These are phyloP conservation scores for Dinothrombium tinctorium DNA, from an alignment of 1,140 invertebrate genomes.

Conservation along the genomic window DNA sequence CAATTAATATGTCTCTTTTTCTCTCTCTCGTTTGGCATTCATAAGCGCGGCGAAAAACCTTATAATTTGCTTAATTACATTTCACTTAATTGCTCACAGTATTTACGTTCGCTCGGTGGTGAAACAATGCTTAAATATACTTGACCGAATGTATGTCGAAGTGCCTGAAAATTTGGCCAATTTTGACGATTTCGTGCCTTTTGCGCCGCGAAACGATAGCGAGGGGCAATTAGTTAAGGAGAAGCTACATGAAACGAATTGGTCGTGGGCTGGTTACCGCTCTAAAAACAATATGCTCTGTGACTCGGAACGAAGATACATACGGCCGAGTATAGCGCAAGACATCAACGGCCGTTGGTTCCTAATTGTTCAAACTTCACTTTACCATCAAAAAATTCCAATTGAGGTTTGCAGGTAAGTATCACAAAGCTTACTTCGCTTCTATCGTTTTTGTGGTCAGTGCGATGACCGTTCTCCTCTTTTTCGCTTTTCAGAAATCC, in stretches of 20 bases:
- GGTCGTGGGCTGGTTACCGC: slow-evolving; percentile 13
- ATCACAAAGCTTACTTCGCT: background rate
- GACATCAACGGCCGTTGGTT: slow-evolving; percentile 15
- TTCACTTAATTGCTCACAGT: slow-evolving; percentile 9
- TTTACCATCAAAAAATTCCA: slow-evolving; percentile 15
- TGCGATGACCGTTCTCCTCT: background rate
- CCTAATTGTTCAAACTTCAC: slow-evolving; percentile 15
- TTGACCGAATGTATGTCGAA: slow-evolving; percentile 16
- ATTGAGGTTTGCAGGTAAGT: slow-evolving; percentile 16
- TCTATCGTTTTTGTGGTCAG: background rate
- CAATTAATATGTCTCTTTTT: too few species aligned
- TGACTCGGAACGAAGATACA: slow-evolving; percentile 14
- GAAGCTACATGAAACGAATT: too few species aligned
- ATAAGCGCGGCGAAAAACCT: too few species aligned
- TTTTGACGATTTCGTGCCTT: slow-evolving; percentile 10
- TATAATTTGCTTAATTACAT: too few species aligned
- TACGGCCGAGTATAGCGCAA: slow-evolving; percentile 14
- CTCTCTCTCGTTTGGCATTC: too few species aligned
- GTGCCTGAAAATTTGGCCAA: slow-evolving; percentile 16
- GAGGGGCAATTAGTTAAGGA: too few species aligned
- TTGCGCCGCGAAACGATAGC: too few species aligned
- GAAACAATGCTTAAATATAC: slow-evolving; percentile 10
- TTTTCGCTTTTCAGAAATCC: slow-evolving; percentile 11
- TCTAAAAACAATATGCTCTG: slow-evolving; percentile 13
- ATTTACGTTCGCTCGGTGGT: slow-evolving; percentile 12